Evolutionary conservation across 2,797 vertebrate genomes (phyloP).

Genomic region (Myoxocephalus aenaeus): DNA sequence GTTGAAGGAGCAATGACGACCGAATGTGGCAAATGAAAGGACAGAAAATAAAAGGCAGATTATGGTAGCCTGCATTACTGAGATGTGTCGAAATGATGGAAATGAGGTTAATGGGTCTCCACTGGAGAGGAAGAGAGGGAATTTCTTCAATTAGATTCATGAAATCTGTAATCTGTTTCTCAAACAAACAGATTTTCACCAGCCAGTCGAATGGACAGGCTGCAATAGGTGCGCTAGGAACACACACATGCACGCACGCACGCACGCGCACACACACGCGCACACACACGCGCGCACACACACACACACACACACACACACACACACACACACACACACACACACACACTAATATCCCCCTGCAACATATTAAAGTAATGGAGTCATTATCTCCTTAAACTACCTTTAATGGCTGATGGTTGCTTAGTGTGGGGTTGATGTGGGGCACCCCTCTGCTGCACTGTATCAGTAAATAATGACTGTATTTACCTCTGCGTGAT

Average conservation of each 20-base stretch:
- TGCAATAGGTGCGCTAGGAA: not conserved
- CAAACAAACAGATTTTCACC: slow-evolving; percentile 44
- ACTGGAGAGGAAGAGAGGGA: slow-evolving; percentile 23
- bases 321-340: not conserved
- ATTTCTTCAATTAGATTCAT: slow-evolving; percentile 39
- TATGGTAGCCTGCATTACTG: slow-evolving; percentile 17
- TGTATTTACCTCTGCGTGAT: slow-evolving; percentile 56
- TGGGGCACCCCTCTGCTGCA: slow-evolving; percentile 17
- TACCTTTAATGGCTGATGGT: slow-evolving; percentile 55
- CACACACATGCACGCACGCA: not conserved
- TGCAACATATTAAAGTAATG: slow-evolving; percentile 46
- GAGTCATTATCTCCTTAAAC: slow-evolving; percentile 53
- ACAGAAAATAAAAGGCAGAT: slow-evolving; percentile 18
- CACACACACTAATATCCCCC: slow-evolving; percentile 13
- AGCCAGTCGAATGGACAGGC: slow-evolving; percentile 8
- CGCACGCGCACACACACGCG: slow-evolving; percentile 3
- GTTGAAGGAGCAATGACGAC: slow-evolving; percentile 9
- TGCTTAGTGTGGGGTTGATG: slow-evolving; percentile 44
- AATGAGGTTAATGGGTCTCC: slow-evolving; percentile 51
- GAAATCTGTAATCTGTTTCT: slow-evolving; percentile 38
- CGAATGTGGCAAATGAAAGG: slow-evolving; percentile 7
- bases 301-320: not conserved
- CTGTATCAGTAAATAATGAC: slow-evolving; percentile 56
- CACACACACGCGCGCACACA: not conserved
- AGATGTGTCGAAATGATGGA: slow-evolving; percentile 49